These are phyloP conservation scores for Ceramica pisi DNA, from an alignment of 2,888 invertebrate genomes.

Conservation along the genomic window DNA sequence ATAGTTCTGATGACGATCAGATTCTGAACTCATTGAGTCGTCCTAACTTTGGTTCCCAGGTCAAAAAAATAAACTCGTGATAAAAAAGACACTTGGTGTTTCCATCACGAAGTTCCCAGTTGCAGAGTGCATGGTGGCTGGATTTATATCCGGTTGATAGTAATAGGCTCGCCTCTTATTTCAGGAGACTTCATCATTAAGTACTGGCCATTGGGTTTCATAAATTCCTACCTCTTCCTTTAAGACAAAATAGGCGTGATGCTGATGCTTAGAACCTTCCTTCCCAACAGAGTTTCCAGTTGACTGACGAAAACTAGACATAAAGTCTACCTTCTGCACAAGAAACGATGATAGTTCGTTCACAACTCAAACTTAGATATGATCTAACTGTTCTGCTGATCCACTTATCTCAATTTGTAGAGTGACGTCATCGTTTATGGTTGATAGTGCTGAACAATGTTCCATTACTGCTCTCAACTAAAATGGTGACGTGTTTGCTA, in stretches of 20 bases:
- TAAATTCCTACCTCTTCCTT: too few species aligned
- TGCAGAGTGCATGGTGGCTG: too few species aligned
- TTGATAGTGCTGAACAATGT: conserved; percentile 37
- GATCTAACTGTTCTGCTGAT: conserved; percentile 65
- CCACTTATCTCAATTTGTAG: conserved; percentile 59
- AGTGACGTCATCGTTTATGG: conserved; percentile 59
- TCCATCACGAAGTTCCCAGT: too few species aligned
- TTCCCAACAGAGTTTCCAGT: not conserved
- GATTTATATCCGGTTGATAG: too few species aligned
- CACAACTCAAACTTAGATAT: conserved; percentile 52
- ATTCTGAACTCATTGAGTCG: not conserved
- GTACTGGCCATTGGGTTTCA: too few species aligned
- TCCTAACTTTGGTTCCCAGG: not conserved
- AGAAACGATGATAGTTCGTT: not conserved
- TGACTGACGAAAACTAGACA: not conserved
- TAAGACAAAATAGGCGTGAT: too few species aligned
- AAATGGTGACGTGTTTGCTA: conserved; percentile 37
- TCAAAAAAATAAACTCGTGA: too few species aligned
- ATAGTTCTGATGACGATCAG: not conserved
- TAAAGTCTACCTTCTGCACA: conserved; percentile 26
- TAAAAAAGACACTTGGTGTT: too few species aligned
- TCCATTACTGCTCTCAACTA: conserved; percentile 31
- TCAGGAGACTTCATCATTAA: too few species aligned
- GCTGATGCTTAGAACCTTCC: too few species aligned
- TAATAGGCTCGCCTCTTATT: too few species aligned